Conservation (phyloP, 2,113 vertebrate species). For the Coryphaenoides rupestris region DNA sequence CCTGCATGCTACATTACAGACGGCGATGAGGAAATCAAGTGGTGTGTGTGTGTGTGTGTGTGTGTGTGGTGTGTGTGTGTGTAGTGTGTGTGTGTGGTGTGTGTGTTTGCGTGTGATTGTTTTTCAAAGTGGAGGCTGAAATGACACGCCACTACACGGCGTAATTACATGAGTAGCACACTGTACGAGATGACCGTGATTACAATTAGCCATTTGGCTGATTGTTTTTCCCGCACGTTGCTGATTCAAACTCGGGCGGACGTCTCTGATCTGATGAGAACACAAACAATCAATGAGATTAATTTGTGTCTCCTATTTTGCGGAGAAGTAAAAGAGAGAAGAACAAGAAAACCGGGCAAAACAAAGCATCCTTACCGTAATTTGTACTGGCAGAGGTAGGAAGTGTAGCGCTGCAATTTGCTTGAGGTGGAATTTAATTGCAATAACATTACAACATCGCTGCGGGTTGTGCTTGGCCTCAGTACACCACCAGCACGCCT, state of each 20-base stretch:
- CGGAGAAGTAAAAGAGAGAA: slow-evolving; percentile 29
- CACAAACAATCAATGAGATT: slow-evolving; percentile 51
- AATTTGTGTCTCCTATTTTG: slow-evolving; percentile 32
- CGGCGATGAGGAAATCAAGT: no score
- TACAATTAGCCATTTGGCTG: slow-evolving; percentile 46
- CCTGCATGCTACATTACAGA: no score
- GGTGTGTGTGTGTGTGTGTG: no score
- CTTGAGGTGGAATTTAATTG: no score
- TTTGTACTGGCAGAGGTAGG: no score
- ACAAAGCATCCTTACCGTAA: no score
- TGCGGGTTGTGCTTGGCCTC: no score
- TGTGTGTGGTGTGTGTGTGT: no score
- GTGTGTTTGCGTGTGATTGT: not conserved
- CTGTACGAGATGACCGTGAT: slow-evolving; percentile 39
- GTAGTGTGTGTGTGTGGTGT: not conserved
- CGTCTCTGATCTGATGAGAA: slow-evolving; percentile 38
- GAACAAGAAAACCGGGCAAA: no score
- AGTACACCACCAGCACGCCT: no score
- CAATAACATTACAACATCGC: no score
- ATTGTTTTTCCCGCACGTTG: slow-evolving; percentile 47
- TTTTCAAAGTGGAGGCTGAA: slow-evolving; percentile 40
- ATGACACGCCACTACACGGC: slow-evolving; percentile 37
- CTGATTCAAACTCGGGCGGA: slow-evolving; percentile 45
- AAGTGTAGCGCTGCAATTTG: no score
- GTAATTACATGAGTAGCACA: slow-evolving; percentile 41